Evolutionary conservation across 2,888 invertebrate species (phyloP), one percentile per base, ranked within the genome.

Genomic region (Caenorhabditis plicata): DNA sequence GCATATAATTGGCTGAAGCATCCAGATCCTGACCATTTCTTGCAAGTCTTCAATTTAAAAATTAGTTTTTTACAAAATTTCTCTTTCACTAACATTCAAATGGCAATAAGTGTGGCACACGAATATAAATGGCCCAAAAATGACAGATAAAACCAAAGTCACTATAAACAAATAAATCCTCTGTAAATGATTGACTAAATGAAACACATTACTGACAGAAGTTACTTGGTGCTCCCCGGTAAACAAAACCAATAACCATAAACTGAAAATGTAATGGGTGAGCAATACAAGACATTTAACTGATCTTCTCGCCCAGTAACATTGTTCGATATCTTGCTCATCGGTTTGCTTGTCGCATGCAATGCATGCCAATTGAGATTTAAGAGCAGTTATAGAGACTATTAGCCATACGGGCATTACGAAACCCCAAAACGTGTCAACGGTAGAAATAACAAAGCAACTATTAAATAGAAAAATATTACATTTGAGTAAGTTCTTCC

Each of bases 321-420:
- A 62, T 45, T 71, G 71, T 19, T 38, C 35, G 20, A 50, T 20
- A 27, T 71, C 64, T 50, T 71, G 71, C 2, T 54, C 50, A 15
- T 62, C 58, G 15, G 32, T 41, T 13, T 68, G 68, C 27, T 50
- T 22, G 32, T 71, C 66, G 32, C 71, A 71, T 2, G 66, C 66
- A 17, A 71, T 64, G 50, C 68, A 68, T 7, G 68, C 64, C 5
- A 71, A 45, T 31, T 68, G 68, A 3, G 68, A 42, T 57, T 68
- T 68, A 7, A 68, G 20, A 3, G 56, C 63, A 4, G 68, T 57
- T 1, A 58, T 13, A 19, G 53, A 46, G 4, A 64, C n/a, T 17
- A 70, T 51, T 11, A 65, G 20, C 68, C 68, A 71, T 5, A 69
- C 65, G 1, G 71, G 71, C 15, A 71, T 68, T 11, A 71, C 57